A percentile compares a stretch with the other conserved stretches of the same genome.
These are phyloP conservation scores for Micropoecilia bifurca DNA, from an alignment of 2,797 vertebrate species.

Conservation along the genomic window DNA sequence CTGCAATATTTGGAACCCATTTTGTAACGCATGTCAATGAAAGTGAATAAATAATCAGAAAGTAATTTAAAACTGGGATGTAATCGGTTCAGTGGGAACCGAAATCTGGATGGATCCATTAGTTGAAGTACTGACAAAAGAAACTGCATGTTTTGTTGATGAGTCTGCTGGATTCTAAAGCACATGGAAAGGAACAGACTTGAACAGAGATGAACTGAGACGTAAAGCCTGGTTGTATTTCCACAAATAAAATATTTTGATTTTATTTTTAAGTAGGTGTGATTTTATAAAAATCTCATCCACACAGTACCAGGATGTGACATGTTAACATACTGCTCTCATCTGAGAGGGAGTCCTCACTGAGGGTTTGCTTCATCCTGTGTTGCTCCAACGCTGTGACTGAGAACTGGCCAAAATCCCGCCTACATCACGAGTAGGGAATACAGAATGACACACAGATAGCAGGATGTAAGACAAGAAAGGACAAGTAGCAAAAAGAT, in stretches of 20 bases:
- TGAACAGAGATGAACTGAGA: not conserved
- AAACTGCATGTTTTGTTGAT: not conserved
- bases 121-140: not conserved
- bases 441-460: not conserved
- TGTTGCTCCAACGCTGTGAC: conserved; percentile 57
- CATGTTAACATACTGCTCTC: conserved; percentile 59
- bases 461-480: not conserved
- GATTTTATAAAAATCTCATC: not conserved
- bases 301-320: not conserved
- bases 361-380: conserved; percentile 56
- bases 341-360: conserved; percentile 46
- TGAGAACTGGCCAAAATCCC: conserved; percentile 38
- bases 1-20: not conserved
- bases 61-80: not conserved
- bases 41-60: not conserved
- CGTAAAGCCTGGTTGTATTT: not conserved
- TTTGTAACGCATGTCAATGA: not conserved
- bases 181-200: not conserved
- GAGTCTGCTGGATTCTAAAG: not conserved
- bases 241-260: not conserved
- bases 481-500: not conserved
- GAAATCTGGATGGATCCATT: not conserved
- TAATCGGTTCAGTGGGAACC: not conserved
- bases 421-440: conserved; percentile 33
- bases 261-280: not conserved